Base-by-base conservation (phyloP, 2,797 vertebrate genomes). In the Tragelaphus oryx region DNA sequence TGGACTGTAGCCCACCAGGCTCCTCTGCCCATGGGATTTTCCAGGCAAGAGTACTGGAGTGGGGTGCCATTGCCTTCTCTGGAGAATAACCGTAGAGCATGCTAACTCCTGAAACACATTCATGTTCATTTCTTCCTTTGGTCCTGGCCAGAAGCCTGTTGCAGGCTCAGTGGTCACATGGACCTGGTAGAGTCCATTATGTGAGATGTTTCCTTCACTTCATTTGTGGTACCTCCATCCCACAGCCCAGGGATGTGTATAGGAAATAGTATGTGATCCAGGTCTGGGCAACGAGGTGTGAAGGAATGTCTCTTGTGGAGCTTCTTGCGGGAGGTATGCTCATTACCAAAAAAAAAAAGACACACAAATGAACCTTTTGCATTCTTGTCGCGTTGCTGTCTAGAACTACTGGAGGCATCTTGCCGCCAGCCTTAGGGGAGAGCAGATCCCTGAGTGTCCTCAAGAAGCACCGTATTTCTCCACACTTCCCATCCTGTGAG, bases 291-390 rank as follows among this genome's bases (percentile, higher is more conserved):
- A 1, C 90, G 84, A 92, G 68, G 30, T 94, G 33, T 59, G 33
- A 84, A 93, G 75, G 37, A 50, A 89, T n/a, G 55, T 55, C 30
- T 55, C 44, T 41, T 4, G 4, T 14, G 41, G 82, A 50, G n/a
- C 18, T 41, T 55, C 37, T 37, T 46, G 37, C 44, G 74, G 78
- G 81, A 87, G 4, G 22, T 90, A 80, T 81, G 20, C 33, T 94
- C 54, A 7, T 90, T 86, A 44, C 37, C 60, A 30, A 92, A 76
- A 92, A 71, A 41, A 82, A 96, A 65, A 46, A 76, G 60, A 17
- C 24, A 48, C 8, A 48, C 2, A 50, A 22, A 18, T 4, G 22
- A 14, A 11, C 41, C 59, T 6, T 48, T 50, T 17, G 24, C 48
- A 46, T 74, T 37, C 22, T 90, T 48, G 3, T 9, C 6, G 3